Base-by-base conservation (phyloP, 2,797 vertebrate species). In the Alexandromys oeconomus region DNA sequence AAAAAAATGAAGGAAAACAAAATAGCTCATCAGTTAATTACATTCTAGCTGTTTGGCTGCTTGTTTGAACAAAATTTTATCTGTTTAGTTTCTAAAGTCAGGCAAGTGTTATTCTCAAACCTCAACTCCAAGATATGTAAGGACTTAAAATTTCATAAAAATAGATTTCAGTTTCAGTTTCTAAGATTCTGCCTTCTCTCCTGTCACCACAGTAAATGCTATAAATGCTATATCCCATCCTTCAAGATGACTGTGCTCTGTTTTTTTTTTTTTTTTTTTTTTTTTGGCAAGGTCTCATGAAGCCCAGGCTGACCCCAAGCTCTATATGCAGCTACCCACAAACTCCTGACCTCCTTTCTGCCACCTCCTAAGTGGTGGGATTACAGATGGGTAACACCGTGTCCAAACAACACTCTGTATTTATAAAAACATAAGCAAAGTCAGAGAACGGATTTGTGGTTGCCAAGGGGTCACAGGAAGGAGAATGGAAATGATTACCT, bases 71-170 rank as follows among this genome's bases (percentile, higher is more conserved):
- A 85, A 69, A 84, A 93, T 73, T 25, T 54, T 71, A 54, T 54
- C 12, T 34, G 2, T 3, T 65, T 65, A 48, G 29, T 67, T 85
- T 67, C 61, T 46, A 37, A 25, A 29, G 43, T 74, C 84, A 91
- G 84, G 59, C 17, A 12, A 57, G 46, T 78, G 84, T 89, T 89
- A 82, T 93, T 95, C 34, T 77, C 69, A 31, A 89, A 93, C 51
- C 6, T 25, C 21, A 92, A 31, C 9, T 80, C 25, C 14, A 63
- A 2, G 76, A 77, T 89, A 89, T 84, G 63, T 73, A 76, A 57
- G n/a, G 61, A 96, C 77, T 85, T 79, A 54, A 61, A 79, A 54
- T 37, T 57, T 94, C 73, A 87, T 81, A 48, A 61, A 87, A 92
- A 79, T 93, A 71, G 57, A 46, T 40, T 67, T n/a, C 59, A 48